These are phyloP conservation scores for Octopus bimaculoides DNA, from an alignment of 1,140 invertebrate genomes.

Conservation along the genomic window DNA sequence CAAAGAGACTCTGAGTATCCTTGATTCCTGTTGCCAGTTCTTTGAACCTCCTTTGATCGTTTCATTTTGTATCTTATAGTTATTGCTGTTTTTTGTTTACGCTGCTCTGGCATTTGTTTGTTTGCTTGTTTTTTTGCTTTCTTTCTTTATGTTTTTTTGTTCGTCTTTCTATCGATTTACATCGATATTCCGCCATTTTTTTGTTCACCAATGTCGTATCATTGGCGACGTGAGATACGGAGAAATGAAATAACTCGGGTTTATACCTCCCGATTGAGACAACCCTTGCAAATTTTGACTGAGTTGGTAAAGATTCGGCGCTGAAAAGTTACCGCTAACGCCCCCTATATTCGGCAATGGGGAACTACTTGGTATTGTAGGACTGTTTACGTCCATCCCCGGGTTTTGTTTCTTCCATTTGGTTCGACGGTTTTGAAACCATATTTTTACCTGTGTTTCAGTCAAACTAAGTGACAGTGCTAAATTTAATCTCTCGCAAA, in stretches of 20 bases:
- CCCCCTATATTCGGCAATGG: neutral
- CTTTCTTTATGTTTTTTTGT: neutral
- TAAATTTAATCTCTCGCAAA: constrained; percentile 93
- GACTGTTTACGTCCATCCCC: constrained; percentile 94
- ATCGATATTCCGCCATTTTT: neutral
- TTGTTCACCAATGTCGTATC: neutral
- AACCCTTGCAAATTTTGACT: neutral
- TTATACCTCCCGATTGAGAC: neutral
- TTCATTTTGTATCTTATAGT: neutral
- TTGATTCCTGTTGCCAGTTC: neutral
- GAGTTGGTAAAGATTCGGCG: constrained; percentile 3
- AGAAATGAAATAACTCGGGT: neutral
- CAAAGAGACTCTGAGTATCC: neutral
- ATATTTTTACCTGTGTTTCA: constrained; percentile 77
- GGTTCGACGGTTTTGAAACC: constrained; percentile 78
- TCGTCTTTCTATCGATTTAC: neutral
- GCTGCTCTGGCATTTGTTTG: neutral
- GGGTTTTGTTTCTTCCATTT: constrained; percentile 99
- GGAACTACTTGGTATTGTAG: constrained; percentile 61
- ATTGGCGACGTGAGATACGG: constrained; percentile 4
- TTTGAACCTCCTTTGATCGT: neutral
- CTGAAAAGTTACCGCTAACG: constrained; percentile 1
- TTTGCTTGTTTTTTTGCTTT: neutral
- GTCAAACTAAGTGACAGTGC: constrained; percentile 90
- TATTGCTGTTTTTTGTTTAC: neutral